phyloP scores from a whole-genome alignment of 2,113 vertebrate genomes.

The Psophia crepitans region DNA sequence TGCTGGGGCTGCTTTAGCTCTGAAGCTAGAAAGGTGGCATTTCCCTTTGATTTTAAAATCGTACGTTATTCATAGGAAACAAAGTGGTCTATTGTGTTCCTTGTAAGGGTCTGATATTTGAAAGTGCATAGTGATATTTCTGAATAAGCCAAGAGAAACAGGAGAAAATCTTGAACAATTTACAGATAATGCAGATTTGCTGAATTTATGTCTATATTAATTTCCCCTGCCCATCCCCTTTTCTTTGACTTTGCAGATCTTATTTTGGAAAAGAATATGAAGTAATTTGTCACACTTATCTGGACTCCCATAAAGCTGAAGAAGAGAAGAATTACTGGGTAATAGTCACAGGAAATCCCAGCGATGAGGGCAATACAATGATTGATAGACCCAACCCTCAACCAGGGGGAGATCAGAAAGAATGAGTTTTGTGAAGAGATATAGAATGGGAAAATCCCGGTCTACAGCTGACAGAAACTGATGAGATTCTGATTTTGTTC shows the following conservation, averaged over 20 bases:
- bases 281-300: conserved; percentile 83
- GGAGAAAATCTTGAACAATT: not conserved
- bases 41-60: not conserved
- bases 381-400: conserved; percentile 10
- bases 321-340: conserved; percentile 87
- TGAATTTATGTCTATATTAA: not conserved
- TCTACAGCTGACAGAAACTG: not conserved
- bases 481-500: not conserved
- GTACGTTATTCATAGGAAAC: not conserved
- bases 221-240: not conserved
- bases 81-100: not conserved
- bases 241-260: conserved; percentile 75
- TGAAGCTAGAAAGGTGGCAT: not conserved
- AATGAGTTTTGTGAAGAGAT: not conserved
- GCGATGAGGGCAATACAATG: conserved; percentile 30
- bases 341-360: conserved; percentile 78
- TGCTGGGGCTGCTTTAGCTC: not conserved
- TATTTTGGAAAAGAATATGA: conserved; percentile 86
- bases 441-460: not conserved
- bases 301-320: conserved; percentile 85
- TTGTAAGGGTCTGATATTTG: not conserved
- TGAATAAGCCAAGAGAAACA: not conserved
- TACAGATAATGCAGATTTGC: not conserved
- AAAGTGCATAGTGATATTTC: not conserved
- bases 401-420: not conserved